phyloP scores from a whole-genome alignment of 2,113 vertebrate genomes.

The Romanogobio albipinnatus region DNA sequence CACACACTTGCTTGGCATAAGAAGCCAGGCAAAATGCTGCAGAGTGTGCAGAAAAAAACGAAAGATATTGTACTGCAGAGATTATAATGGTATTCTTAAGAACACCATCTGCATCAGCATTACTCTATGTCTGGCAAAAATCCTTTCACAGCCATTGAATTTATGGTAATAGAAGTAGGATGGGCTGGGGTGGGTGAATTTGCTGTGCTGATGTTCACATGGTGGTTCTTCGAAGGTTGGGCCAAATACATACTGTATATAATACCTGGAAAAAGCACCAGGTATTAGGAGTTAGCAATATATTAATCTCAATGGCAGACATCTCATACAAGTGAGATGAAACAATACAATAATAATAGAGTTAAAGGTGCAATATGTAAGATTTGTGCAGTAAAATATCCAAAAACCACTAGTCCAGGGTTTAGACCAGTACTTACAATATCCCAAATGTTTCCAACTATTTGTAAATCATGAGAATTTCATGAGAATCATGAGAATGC shows the following conservation, averaged over 20 bases:
- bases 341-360: too few species aligned
- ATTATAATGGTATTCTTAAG: constrained; percentile 43
- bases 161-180: constrained; percentile 49
- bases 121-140: constrained; percentile 33
- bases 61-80: constrained; percentile 40
- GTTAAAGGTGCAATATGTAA: too few species aligned
- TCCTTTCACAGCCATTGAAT: constrained; percentile 47
- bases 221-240: constrained; percentile 11
- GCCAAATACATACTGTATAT: constrained; percentile 5
- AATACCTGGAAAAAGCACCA: not conserved
- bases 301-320: not conserved
- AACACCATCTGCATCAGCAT: constrained; percentile 46
- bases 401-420: too few species aligned
- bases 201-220: constrained; percentile 36
- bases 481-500: too few species aligned
- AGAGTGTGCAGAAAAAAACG: not conserved
- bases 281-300: constrained; percentile 12
- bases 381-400: too few species aligned
- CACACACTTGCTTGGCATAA: constrained; percentile 6
- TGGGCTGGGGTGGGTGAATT: constrained; percentile 2
- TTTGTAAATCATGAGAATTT: too few species aligned
- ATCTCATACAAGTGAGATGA: too few species aligned
- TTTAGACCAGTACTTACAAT: too few species aligned
- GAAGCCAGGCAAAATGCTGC: constrained; percentile 22
- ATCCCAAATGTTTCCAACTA: too few species aligned